Base-by-base conservation (phyloP, 2,113 vertebrate species). In the Hemibagrus wyckioides region DNA sequence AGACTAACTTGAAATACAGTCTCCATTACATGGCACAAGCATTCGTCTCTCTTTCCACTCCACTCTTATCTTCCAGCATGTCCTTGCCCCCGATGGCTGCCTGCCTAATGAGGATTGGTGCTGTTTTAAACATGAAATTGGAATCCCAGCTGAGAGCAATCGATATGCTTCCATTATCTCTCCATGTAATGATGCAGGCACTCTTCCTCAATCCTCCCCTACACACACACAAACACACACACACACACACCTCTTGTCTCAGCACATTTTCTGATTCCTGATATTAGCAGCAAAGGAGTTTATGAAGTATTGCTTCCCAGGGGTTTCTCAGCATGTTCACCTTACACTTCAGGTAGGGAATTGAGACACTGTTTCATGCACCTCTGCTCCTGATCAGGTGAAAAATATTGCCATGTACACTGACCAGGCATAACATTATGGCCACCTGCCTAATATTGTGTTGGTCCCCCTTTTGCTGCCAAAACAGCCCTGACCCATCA, bases 81-180 rank as follows among this genome's bases (percentile, higher is more conserved):
- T 86, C 87, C 89, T 88, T 90, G 84, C 61, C 75, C 39, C 54
- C 28, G 21, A 87, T 87, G 67, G 54, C 86, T 80, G 77, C 80
- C 75, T 86, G 86, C 83, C 93, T 96, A 95, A 95, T 95, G 94
- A 95, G 94, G 91, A 95, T 94, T 94, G 93, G 95, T 94, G 94
- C 95, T 95, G 95, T 95, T 95, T 95, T 94, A 95, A 95, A 95
- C 94, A 95, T 95, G 94, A 94, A 96, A 94, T 87, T 57, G 92
- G 91, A 91, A 91, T 93, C 86, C 92, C 71, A 83, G 90, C 73
- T 85, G 92, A 92, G 91, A 83, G 80, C 93, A 93, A 96, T 96
- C 95, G 95, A 96, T 95, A 94, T 90, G 19, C 90, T 92, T 87
- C 94, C 94, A 95, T 95, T 95, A 95, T 94, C 93, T 93, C 91